Conservation (phyloP, 2,797 vertebrate species). For the Protosalanx chinensis region DNA sequence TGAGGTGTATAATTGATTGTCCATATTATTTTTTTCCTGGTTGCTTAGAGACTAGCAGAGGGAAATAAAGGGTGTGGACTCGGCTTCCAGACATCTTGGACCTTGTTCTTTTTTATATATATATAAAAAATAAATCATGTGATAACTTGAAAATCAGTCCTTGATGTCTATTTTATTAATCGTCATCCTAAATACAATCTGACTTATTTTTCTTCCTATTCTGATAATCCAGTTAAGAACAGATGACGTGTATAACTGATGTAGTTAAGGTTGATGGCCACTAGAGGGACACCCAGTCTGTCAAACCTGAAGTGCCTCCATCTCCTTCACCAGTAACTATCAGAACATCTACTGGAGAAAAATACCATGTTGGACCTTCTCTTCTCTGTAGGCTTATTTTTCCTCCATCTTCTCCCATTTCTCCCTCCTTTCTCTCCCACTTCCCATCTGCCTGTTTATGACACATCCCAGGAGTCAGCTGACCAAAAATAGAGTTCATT, state of each 20-base stretch:
- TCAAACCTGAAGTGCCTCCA: no score
- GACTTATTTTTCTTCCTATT: background rate
- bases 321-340: no score
- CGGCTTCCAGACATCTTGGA: slow-evolving; percentile 68
- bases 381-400: background rate
- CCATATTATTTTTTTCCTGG: slow-evolving; percentile 71
- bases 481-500: slow-evolving; percentile 3
- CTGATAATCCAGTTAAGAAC: no score
- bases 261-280: slow-evolving; percentile 13
- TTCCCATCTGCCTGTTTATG: background rate
- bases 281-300: slow-evolving; percentile 41
- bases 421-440: background rate
- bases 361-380: background rate
- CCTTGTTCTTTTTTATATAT: slow-evolving; percentile 61
- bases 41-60: slow-evolving; percentile 62
- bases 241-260: background rate
- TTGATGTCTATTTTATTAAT: slow-evolving; percentile 19
- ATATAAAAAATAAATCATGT: slow-evolving; percentile 59
- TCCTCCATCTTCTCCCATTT: background rate
- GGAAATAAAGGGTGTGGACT: slow-evolving; percentile 54
- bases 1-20: slow-evolving; percentile 75
- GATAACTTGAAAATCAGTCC: slow-evolving; percentile 43
- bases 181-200: background rate
- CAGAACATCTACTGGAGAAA: background rate
- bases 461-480: background rate